Evolutionary conservation across 1,140 invertebrate genomes (phyloP).

Genomic region (Halictus rubicundus): DNA sequence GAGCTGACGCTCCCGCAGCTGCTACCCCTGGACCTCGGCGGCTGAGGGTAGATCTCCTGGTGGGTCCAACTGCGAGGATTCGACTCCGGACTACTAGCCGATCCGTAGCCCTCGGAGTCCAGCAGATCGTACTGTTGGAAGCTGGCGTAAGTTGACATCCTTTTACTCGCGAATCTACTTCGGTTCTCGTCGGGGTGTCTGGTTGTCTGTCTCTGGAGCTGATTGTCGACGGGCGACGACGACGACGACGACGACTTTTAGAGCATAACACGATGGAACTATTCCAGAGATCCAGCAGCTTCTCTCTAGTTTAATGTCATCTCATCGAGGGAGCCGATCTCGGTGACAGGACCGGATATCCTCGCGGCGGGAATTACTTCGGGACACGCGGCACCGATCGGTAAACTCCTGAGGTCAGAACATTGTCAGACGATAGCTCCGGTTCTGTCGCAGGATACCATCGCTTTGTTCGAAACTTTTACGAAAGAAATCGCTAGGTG

Average conservation of each 20-base stretch:
- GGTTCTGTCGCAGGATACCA: background rate
- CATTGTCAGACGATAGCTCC: background rate
- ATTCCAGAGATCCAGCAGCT: background rate
- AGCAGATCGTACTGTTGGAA: slow-evolving; percentile 76
- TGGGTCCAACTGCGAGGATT: slow-evolving; percentile 67
- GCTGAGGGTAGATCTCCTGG: slow-evolving; percentile 73
- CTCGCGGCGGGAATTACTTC: background rate
- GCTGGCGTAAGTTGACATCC: slow-evolving; percentile 73
- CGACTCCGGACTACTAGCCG: slow-evolving; percentile 76
- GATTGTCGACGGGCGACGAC: background rate
- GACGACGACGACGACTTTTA: background rate
- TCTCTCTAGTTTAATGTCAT: slow-evolving; percentile 5
- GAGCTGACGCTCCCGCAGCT: slow-evolving; percentile 76
- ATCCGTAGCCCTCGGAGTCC: slow-evolving; percentile 77
- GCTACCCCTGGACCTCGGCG: slow-evolving; percentile 73
- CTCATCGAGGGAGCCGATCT: background rate
- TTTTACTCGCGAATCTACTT: background rate
- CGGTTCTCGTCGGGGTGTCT: too few relatives aligned
- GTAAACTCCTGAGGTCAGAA: background rate
- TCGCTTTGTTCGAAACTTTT: background rate
- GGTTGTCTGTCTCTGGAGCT: background rate
- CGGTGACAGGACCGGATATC: background rate
- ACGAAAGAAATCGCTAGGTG: slow-evolving; percentile 5
- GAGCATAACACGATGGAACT: background rate
- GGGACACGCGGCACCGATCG: background rate